Evolutionary conservation across 2,888 invertebrate species (phyloP).

Genomic region (Athalia cordata): DNA sequence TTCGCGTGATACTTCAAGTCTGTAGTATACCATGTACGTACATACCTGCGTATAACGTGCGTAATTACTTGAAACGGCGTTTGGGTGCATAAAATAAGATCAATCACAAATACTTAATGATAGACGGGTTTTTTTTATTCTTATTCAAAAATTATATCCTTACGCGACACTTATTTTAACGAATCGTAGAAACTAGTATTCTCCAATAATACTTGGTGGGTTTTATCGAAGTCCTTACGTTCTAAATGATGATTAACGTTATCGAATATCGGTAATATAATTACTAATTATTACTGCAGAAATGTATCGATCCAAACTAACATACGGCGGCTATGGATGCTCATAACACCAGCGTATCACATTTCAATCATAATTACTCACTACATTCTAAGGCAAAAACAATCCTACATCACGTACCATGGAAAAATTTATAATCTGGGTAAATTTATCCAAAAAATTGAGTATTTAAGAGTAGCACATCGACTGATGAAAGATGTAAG

Average conservation of each 20-base stretch:
- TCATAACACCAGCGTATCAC: slow-evolving; percentile 24
- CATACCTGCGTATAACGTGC: not conserved
- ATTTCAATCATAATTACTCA: slow-evolving; percentile 22
- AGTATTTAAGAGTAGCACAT: not conserved
- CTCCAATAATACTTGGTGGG: slow-evolving; percentile 22
- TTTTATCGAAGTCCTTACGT: slow-evolving; percentile 12
- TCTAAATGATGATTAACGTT: not conserved
- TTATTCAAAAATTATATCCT: not conserved
- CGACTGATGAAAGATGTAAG: not conserved
- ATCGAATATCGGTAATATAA: slow-evolving; percentile 3
- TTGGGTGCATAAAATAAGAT: slow-evolving; percentile 16
- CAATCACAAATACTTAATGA: not conserved
- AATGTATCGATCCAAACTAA: not conserved
- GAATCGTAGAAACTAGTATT: not conserved
- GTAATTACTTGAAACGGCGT: slow-evolving; percentile 14
- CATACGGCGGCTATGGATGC: not conserved
- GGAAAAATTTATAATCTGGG: not conserved
- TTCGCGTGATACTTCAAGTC: slow-evolving; percentile 3
- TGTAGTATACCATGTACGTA: slow-evolving; percentile 5
- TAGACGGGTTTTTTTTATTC: not conserved
- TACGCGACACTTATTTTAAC: not conserved
- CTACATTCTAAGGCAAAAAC: not conserved
- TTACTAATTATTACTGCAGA: not conserved
- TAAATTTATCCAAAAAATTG: not conserved
- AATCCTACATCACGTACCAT: not conserved